phyloP scores from a whole-genome alignment of 1,140 invertebrate species.

The Atta colombica region DNA sequence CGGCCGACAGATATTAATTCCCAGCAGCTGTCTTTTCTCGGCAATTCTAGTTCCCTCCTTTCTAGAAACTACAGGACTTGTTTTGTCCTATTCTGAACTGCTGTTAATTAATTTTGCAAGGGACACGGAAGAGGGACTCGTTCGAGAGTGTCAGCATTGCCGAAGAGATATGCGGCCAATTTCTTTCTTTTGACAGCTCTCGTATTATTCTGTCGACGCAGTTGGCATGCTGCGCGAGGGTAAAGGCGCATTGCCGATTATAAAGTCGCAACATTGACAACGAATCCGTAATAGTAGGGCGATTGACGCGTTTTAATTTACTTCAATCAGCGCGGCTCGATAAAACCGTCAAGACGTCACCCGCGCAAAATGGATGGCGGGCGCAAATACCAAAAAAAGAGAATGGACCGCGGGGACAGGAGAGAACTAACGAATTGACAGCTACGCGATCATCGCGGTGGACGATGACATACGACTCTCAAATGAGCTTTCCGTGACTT shows the following conservation, averaged over 20 bases:
- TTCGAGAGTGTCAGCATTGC: neutral
- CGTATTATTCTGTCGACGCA: neutral
- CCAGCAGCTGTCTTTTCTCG: constrained; percentile 20
- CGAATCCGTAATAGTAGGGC: constrained; percentile 31
- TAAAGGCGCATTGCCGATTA: constrained; percentile 29
- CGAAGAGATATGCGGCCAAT: neutral
- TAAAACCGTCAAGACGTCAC: constrained; percentile 55
- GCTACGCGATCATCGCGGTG: constrained; percentile 20
- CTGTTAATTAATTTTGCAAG: constrained; percentile 65
- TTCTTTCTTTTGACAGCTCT: constrained; percentile 21
- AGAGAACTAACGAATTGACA: constrained; percentile 45
- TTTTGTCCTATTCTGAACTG: constrained; percentile 6
- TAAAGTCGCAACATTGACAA: constrained; percentile 53
- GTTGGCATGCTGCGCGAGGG: neutral
- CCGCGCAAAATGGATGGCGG: constrained; percentile 35
- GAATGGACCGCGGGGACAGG: neutral
- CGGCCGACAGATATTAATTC: constrained; percentile 59
- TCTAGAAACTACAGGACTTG: neutral
- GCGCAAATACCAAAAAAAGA: neutral
- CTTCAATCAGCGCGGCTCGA: constrained; percentile 58
- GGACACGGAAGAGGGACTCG: neutral
- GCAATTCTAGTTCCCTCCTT: neutral
- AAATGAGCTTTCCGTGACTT: constrained; percentile 31
- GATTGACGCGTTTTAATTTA: constrained; percentile 67
- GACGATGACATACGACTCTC: constrained; percentile 33